Percentiles rank a stretch among this genome's conserved stretches.
phyloP scores from a whole-genome alignment of 2,797 vertebrate genomes.

The Vultur gryphus region DNA sequence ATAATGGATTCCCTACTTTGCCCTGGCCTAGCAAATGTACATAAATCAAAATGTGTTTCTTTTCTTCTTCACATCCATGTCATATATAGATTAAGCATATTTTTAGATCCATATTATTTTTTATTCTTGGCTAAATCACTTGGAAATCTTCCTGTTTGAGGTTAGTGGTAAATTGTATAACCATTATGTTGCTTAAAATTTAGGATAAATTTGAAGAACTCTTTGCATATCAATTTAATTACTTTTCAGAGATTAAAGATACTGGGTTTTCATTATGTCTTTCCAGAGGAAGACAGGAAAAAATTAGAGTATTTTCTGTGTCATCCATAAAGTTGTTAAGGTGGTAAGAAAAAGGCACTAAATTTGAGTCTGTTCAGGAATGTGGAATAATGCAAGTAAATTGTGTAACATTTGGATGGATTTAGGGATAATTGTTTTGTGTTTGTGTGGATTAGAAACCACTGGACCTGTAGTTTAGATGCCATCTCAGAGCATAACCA shows the following conservation, averaged over 20 bases:
- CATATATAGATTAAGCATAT: neutral
- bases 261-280: neutral
- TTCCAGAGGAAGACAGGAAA: neutral
- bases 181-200: neutral
- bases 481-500: neutral
- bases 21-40: neutral
- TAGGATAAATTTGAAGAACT: neutral
- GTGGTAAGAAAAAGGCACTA: neutral
- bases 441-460: neutral
- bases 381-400: neutral
- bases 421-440: neutral
- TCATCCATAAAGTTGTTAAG: neutral
- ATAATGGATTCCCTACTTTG: neutral
- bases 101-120: neutral
- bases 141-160: neutral
- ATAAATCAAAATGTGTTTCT: neutral
- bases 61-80: neutral
- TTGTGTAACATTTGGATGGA: neutral
- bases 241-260: neutral
- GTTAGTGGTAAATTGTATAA: neutral
- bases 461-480: neutral
- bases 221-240: neutral
- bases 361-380: neutral
- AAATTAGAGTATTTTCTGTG: neutral
- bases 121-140: neutral